Evolutionary conservation across 53 echinoderm and acorn worm genomes (phyloP).

Genomic region (Paracentrotus lividus): DNA sequence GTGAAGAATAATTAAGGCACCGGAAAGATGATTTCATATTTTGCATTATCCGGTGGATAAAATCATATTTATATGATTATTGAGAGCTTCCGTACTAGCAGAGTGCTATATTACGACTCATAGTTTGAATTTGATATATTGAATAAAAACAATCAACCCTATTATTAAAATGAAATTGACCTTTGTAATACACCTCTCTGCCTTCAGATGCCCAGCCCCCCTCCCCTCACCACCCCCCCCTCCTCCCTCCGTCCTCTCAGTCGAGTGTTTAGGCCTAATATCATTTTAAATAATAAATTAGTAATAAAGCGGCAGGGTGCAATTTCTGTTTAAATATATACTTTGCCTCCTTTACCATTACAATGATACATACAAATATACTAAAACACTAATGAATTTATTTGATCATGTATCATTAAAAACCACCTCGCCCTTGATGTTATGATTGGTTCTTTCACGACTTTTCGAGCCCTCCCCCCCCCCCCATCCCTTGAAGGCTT

Average conservation of each 20-base stretch:
- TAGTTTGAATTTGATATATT: neutral
- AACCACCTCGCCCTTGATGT: too few species aligned
- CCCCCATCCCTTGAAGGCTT: too few species aligned
- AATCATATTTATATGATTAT: neutral
- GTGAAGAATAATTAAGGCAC: neutral
- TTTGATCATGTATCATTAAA: too few species aligned
- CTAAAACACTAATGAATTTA: too few species aligned
- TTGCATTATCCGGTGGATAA: neutral
- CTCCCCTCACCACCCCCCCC: neutral
- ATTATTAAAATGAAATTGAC: neutral
- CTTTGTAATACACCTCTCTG: neutral
- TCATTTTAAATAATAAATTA: too few species aligned
- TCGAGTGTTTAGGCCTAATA: too few species aligned
- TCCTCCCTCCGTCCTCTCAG: neutral
- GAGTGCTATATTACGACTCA: neutral
- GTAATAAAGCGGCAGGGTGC: too few species aligned
- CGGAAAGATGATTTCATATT: neutral
- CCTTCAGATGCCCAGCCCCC: neutral
- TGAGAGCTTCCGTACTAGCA: neutral
- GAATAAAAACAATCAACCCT: neutral
- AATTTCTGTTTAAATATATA: too few species aligned
- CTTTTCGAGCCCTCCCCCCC: too few species aligned
- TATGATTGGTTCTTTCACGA: too few species aligned
- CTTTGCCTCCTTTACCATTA: too few species aligned
- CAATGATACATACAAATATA: too few species aligned